Evolutionary conservation across 1,140 invertebrate genomes (phyloP).

Genomic region (Harpegnathos saltator): DNA sequence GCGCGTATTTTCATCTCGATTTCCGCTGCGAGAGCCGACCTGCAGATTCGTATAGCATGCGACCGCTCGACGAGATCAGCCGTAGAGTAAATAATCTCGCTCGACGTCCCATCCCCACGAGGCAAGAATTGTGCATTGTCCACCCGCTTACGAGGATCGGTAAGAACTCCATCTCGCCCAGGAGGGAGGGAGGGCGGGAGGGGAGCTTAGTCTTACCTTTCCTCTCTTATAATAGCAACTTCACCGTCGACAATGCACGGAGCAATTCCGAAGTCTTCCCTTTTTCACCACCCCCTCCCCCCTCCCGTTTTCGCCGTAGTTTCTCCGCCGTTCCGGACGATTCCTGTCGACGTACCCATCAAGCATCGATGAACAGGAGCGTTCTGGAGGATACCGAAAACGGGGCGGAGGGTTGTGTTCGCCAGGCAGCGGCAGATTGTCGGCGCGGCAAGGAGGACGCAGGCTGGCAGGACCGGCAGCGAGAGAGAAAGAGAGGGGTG

Average conservation of each 20-base stretch:
- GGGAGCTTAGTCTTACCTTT: constrained; percentile 25
- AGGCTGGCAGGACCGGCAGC: neutral
- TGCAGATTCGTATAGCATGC: too few relatives aligned
- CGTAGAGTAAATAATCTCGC: too few relatives aligned
- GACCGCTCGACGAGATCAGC: too few relatives aligned
- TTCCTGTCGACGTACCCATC: constrained; percentile 70
- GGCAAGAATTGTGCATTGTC: neutral
- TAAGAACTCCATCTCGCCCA: neutral
- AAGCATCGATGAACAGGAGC: constrained; percentile 80
- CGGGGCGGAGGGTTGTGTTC: neutral
- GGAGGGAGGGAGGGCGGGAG: too few relatives aligned
- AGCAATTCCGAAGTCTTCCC: constrained; percentile 29
- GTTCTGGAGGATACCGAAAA: constrained; percentile 75
- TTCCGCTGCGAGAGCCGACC: too few relatives aligned
- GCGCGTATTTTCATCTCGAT: neutral
- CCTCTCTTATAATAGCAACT: constrained; percentile 28
- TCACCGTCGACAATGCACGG: constrained; percentile 49
- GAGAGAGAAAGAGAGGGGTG: constrained; percentile 45
- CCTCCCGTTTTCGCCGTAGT: neutral
- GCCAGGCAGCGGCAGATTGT: neutral
- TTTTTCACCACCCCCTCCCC: neutral
- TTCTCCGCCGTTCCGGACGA: neutral
- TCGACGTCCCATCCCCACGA: too few relatives aligned
- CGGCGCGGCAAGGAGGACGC: neutral
- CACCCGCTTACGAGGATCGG: neutral